Percentiles rank a stretch among this genome's conserved stretches.
These are phyloP conservation scores for Melinaea menophilus DNA, from an alignment of 2,888 invertebrate genomes.

Conservation along the genomic window DNA sequence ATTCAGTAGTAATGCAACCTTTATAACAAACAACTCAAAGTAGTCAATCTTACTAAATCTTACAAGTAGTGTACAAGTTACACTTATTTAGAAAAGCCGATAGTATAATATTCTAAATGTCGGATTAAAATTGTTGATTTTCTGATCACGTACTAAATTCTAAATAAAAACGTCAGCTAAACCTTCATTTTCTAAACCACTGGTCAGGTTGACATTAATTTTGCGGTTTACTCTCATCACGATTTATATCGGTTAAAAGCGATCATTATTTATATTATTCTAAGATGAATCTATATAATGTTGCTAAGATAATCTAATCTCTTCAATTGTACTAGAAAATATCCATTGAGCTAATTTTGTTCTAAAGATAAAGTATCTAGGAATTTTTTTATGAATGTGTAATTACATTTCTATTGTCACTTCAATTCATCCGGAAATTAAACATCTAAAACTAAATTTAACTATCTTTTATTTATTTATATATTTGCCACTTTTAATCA, in stretches of 20 bases:
- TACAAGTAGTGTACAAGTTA: not conserved
- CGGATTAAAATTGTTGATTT: not conserved
- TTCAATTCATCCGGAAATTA: not conserved
- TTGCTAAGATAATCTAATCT: no score
- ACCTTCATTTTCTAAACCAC: slow-evolving; percentile 12
- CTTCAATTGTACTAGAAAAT: no score
- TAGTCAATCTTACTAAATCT: no score
- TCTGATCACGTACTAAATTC: slow-evolving; percentile 11
- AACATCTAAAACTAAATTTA: no score
- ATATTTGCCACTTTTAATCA: no score
- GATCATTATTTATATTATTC: slow-evolving; percentile 10
- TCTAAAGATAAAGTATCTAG: no score
- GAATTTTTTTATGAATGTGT: no score
- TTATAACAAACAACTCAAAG: no score
- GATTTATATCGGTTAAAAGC: slow-evolving; percentile 21
- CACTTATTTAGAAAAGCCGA: not conserved
- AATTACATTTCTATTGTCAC: not conserved
- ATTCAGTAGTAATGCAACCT: not conserved
- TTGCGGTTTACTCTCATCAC: slow-evolving; percentile 28
- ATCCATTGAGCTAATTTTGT: no score
- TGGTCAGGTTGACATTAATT: slow-evolving; percentile 19
- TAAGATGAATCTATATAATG: no score
- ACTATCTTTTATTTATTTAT: no score
- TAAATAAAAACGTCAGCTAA: not conserved
- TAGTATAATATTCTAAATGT: not conserved